Evolutionary conservation across 2,113 vertebrate genomes (phyloP), one percentile per base, ranked within the genome.

Genomic region (Heloderma charlesbogerti): DNA sequence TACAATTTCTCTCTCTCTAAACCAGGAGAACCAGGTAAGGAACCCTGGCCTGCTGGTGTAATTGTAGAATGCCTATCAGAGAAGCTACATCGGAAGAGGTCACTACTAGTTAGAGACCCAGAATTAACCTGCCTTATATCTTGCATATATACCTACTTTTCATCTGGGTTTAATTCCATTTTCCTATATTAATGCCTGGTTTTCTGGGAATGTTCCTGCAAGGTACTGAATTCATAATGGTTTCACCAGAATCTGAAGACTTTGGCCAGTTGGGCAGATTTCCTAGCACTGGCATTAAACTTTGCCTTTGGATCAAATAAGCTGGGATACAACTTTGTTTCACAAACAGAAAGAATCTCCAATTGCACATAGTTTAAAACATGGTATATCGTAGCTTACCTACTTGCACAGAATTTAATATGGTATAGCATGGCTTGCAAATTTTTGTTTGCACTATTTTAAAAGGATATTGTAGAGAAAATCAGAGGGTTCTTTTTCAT

Each of bases 371-470:
- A 69, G 8, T 37, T 89, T 82, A 71, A 69, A 81, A 54, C 2
- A 85, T 85, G 40, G 27, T 45, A 34, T 40, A 69, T 85, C 27
- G 29, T 4, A 12, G 43, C 45, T 80, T 80, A 83, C 1, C 13
- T n/a, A 74, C 34, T 29, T 15, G n/a, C 37, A 40, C 57, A 66
- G n/a, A 6, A 12, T 40, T 40, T 57, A 78, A 78, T 29, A 82
- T 82, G 25, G 6, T 60, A 31, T 2, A 88, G 31, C 4, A 40
- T 43, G 22, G 25, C 45, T 71, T 89, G 29, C 34, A 82, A 27
- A 29, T 89, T 89, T 86, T 83, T 71, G 57, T 83, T 51, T 40
- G 34, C 67, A 83, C 43, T 89, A 40, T 57, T 43, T 69, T 22
- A 48, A 43, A 18, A 83, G 48, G 34, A 72, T 9, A 57, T 10